Percentiles rank a stretch among this genome's conserved stretches.
Evolutionary conservation across 2,888 invertebrate species (phyloP).

Genomic region (Rhagonycha lutea): DNA sequence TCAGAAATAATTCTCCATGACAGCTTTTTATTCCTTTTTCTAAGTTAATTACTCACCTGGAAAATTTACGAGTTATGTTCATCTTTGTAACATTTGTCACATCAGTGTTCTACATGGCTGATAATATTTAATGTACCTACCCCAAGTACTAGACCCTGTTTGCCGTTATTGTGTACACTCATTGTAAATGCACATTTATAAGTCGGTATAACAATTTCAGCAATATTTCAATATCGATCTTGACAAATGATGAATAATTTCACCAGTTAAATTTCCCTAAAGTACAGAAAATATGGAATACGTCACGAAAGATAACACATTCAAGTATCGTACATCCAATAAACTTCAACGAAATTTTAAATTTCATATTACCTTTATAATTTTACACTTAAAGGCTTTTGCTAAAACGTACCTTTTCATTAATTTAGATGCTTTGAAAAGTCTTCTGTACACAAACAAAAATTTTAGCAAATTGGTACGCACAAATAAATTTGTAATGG

Average conservation of each 20-base stretch:
- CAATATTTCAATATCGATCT: slow-evolving; percentile 13
- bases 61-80: background rate
- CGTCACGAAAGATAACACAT: slow-evolving; percentile 8
- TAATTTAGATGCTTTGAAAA: background rate
- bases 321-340: background rate
- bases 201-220: background rate
- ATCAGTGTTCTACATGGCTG: background rate
- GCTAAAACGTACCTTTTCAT: background rate
- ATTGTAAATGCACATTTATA: background rate
- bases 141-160: background rate
- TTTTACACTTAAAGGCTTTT: background rate
- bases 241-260: slow-evolving; percentile 9
- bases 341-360: background rate
- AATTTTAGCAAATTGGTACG: background rate
- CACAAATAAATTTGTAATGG: background rate
- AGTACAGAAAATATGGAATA: background rate
- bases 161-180: background rate
- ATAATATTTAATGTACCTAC: background rate
- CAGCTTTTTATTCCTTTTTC: background rate
- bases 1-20: no score
- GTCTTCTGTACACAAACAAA: background rate
- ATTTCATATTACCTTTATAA: background rate
- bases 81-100: background rate
- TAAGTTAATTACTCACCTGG: background rate
- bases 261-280: slow-evolving; percentile 9